A percentile compares a stretch with the other conserved stretches of the same genome.
Conservation (phyloP, 2,888 invertebrate genomes). For the Slavum lentiscoides region DNA sequence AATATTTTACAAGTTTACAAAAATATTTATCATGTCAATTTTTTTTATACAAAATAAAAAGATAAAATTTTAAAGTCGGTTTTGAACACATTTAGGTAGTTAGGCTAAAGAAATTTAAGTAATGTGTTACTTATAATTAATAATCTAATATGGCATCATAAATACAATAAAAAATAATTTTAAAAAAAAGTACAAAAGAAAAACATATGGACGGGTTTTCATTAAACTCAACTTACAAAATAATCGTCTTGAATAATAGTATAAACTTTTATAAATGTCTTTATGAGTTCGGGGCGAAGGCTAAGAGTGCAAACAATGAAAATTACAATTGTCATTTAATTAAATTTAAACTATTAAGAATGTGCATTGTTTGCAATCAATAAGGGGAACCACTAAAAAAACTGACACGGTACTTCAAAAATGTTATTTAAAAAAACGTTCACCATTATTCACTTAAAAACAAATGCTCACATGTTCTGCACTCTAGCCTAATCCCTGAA, state of each 20-base stretch:
- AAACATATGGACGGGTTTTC: constrained; percentile 51
- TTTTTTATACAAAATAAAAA: constrained; percentile 52
- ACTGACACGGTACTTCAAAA: constrained; percentile 51
- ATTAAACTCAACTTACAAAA: constrained; percentile 49
- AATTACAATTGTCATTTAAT: constrained; percentile 41
- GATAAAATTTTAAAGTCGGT: constrained; percentile 22
- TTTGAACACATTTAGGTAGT: constrained; percentile 50
- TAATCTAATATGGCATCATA: constrained; percentile 53
- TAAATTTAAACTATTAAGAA: constrained; percentile 38
- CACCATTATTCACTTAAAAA: constrained; percentile 38
- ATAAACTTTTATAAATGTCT: constrained; percentile 38
- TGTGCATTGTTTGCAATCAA: constrained; percentile 53
- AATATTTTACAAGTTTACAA: constrained; percentile 49
- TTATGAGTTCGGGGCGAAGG: constrained; percentile 48
- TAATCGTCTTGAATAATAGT: constrained; percentile 50
- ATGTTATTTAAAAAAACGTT: constrained; percentile 20
- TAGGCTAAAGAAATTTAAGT: constrained; percentile 43
- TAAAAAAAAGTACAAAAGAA: constrained; percentile 53
- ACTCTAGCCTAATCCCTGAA: constrained; percentile 57
- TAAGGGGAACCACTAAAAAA: constrained; percentile 45
- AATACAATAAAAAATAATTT: constrained; percentile 49
- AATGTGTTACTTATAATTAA: constrained; percentile 49
- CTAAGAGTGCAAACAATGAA: constrained; percentile 52
- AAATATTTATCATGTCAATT: constrained; percentile 50
- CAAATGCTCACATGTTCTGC: constrained; percentile 58